Percentiles rank a stretch among this genome's conserved stretches.
Conservation (phyloP, 2,888 invertebrate genomes). For the Diogma glabrata region DNA sequence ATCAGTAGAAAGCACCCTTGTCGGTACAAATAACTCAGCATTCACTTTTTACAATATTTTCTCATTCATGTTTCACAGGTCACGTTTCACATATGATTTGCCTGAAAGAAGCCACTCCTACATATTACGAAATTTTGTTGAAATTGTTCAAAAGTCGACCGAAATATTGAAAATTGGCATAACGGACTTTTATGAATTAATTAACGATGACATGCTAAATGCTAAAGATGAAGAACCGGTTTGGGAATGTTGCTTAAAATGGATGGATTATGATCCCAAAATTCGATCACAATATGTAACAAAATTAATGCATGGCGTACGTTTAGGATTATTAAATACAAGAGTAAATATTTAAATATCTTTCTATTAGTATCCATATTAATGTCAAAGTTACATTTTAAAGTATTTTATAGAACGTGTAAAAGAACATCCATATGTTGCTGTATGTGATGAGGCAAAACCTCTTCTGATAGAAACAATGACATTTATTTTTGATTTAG, state of each 20-base stretch:
- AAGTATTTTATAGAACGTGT: conserved; percentile 83
- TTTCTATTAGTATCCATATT: background rate
- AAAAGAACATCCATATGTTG: conserved; percentile 77
- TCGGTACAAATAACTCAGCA: background rate
- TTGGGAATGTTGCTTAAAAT: conserved; percentile 75
- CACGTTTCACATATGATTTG: conserved; percentile 60
- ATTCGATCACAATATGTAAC: conserved; percentile 63
- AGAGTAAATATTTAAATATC: conserved; percentile 38
- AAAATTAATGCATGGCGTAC: conserved; percentile 65
- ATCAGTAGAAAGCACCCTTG: background rate
- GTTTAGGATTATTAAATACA: conserved; percentile 73
- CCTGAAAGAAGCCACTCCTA: conserved; percentile 47
- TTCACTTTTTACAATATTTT: background rate
- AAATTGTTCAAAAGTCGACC: conserved; percentile 57
- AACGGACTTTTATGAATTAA: conserved; percentile 61
- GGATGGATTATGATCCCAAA: conserved; percentile 72
- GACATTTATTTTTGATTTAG: conserved; percentile 83
- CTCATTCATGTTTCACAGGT: conserved; percentile 30
- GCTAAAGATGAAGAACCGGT: conserved; percentile 79
- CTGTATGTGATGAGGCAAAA: conserved; percentile 68
- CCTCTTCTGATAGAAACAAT: conserved; percentile 85
- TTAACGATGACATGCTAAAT: conserved; percentile 74
- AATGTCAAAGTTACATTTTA: background rate
- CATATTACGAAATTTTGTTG: conserved; percentile 64
- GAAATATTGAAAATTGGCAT: conserved; percentile 62